phyloP scores from a whole-genome alignment of 2,113 vertebrate species.

The Pongo abelii region DNA sequence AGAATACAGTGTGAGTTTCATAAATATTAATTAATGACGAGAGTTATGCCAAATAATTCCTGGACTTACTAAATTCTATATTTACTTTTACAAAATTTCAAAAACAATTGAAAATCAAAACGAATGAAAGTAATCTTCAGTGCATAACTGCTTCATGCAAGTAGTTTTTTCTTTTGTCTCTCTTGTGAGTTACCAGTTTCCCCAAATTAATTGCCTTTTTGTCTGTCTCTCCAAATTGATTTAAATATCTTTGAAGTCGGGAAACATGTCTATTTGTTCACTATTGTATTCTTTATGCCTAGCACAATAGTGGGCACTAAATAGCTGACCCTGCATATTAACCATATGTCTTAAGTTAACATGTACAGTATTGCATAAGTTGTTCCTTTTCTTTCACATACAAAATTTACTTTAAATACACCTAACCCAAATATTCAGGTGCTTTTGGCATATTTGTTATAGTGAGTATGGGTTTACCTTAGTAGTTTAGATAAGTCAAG shows the following conservation, averaged over 20 bases:
- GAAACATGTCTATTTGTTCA: background rate
- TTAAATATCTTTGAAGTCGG: background rate
- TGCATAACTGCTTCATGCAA: background rate
- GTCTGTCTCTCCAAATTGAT: background rate
- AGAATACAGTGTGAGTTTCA: background rate
- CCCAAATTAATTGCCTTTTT: background rate
- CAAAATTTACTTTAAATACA: background rate
- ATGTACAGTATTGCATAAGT: background rate
- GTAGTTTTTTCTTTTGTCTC: background rate
- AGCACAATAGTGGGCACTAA: background rate
- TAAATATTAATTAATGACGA: background rate
- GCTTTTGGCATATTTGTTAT: background rate
- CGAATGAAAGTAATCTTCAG: background rate
- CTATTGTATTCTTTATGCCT: background rate
- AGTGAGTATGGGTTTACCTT: background rate
- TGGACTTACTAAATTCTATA: background rate
- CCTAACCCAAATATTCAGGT: background rate
- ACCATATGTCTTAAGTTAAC: background rate
- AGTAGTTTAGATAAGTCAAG: background rate
- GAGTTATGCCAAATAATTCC: background rate
- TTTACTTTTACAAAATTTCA: background rate
- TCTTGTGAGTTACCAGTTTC: background rate
- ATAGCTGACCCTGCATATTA: background rate
- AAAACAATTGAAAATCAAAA: background rate
- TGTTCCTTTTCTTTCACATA: background rate